Evolutionary conservation across 2,888 invertebrate species (phyloP).

Genomic region (Eristalis tenax): DNA sequence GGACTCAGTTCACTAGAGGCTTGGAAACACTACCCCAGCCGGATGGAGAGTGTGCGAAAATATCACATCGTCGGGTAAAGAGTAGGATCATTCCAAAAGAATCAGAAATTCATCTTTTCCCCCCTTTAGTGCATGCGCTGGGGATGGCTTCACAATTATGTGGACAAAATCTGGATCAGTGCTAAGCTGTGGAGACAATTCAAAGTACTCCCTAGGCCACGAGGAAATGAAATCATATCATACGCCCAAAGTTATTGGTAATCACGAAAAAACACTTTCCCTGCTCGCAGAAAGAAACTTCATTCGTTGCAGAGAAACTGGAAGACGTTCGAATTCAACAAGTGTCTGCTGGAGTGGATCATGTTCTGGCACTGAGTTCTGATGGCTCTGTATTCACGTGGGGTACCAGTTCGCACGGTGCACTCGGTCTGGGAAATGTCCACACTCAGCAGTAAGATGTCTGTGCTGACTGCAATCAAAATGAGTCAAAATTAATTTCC

Average conservation of each 20-base stretch:
- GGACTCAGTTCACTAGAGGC: constrained; percentile 83
- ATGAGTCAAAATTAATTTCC: background rate
- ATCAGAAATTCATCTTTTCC: background rate
- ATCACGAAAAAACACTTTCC: background rate
- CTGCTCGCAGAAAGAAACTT: background rate
- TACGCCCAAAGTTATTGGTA: constrained; percentile 84
- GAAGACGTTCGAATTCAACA: constrained; percentile 84
- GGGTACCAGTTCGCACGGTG: constrained; percentile 84
- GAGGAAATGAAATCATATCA: constrained; percentile 83
- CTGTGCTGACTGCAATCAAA: background rate
- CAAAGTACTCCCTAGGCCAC: constrained; percentile 85
- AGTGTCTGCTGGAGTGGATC: constrained; percentile 84
- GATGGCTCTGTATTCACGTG: constrained; percentile 86
- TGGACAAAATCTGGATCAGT: constrained; percentile 86
- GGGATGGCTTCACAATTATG: constrained; percentile 86
- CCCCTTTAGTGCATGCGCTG: constrained; percentile 83
- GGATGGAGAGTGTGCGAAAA: constrained; percentile 84
- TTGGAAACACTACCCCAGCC: constrained; percentile 83
- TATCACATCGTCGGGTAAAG: constrained; percentile 83
- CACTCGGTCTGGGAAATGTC: constrained; percentile 82
- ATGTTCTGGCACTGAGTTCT: constrained; percentile 85
- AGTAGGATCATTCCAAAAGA: background rate
- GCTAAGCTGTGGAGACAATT: constrained; percentile 86
- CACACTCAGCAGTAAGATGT: constrained; percentile 77
- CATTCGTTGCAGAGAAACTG: constrained; percentile 79